These are phyloP conservation scores for Pogonognathellus flavescens DNA, from an alignment of 1,140 invertebrate genomes.

Conservation along the genomic window DNA sequence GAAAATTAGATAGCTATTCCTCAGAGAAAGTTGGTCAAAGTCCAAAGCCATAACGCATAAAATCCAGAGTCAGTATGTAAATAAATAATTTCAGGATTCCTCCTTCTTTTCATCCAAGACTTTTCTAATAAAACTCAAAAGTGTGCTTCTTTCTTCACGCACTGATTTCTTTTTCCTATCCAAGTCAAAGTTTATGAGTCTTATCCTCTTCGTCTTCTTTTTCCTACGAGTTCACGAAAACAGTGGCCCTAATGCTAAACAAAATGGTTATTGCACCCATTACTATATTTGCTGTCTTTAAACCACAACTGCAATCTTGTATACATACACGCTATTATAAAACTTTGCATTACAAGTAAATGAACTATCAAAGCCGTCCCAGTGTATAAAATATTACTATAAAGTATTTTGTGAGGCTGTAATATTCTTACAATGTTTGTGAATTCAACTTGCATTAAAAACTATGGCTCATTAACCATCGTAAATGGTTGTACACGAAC, in stretches of 20 bases:
- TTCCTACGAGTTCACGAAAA: background rate
- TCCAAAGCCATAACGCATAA: constrained; percentile 44
- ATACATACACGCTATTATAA: too few relatives aligned
- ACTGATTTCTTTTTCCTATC: constrained; percentile 24
- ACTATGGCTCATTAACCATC: too few relatives aligned
- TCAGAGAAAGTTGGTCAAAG: constrained; percentile 24
- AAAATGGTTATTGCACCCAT: constrained; percentile 16
- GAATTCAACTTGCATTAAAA: too few relatives aligned
- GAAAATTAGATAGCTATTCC: constrained; percentile 5
- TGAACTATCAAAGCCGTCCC: too few relatives aligned
- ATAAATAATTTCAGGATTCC: constrained; percentile 32
- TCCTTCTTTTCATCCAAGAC: background rate
- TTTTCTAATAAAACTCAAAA: constrained; percentile 41
- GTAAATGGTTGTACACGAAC: too few relatives aligned
- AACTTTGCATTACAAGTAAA: too few relatives aligned
- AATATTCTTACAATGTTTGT: too few relatives aligned
- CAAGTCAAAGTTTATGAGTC: background rate
- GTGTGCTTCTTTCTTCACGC: constrained; percentile 35
- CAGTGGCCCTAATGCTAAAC: constrained; percentile 20
- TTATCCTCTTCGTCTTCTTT: background rate
- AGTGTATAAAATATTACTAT: too few relatives aligned
- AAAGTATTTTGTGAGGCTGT: too few relatives aligned
- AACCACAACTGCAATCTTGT: too few relatives aligned
- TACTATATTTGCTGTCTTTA: background rate
- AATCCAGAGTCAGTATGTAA: constrained; percentile 20